These are phyloP conservation scores for Drosophila histrio DNA, from an alignment of 2,888 invertebrate genomes.

Conservation along the genomic window DNA sequence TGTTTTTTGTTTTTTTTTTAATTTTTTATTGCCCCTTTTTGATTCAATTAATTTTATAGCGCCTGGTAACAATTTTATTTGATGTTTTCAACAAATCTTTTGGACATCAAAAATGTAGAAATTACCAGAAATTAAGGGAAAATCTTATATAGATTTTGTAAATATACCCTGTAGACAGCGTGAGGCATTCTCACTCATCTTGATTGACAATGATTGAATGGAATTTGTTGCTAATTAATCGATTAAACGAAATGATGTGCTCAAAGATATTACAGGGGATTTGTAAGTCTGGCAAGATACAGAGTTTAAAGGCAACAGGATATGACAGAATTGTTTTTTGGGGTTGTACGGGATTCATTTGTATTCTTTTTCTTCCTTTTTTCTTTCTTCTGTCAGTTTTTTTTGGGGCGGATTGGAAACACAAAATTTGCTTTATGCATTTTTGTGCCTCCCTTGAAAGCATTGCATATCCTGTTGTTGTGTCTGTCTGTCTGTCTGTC, in stretches of 20 bases:
- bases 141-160: neutral
- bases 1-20: neutral
- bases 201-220: neutral
- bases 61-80: slow-evolving; percentile 58
- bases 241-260: too few relatives aligned
- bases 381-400: neutral
- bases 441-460: slow-evolving; percentile 19
- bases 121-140: slow-evolving; percentile 24
- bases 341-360: slow-evolving; percentile 4
- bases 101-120: slow-evolving; percentile 35
- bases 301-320: neutral
- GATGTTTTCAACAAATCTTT: slow-evolving; percentile 56
- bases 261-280: neutral
- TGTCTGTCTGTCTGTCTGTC: slow-evolving; percentile 68
- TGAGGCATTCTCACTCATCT: too few relatives aligned
- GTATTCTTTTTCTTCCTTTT: neutral
- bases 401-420: slow-evolving; percentile 36
- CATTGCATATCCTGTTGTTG: slow-evolving; percentile 66
- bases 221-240: neutral
- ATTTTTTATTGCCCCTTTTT: slow-evolving; percentile 49
- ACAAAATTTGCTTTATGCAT: slow-evolving; percentile 50
- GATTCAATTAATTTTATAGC: slow-evolving; percentile 57
- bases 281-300: neutral
- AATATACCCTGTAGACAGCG: neutral
- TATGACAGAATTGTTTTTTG: slow-evolving; percentile 6